phyloP scores from a whole-genome alignment of 2,797 vertebrate genomes.

The Melanotaenia nigrans region DNA sequence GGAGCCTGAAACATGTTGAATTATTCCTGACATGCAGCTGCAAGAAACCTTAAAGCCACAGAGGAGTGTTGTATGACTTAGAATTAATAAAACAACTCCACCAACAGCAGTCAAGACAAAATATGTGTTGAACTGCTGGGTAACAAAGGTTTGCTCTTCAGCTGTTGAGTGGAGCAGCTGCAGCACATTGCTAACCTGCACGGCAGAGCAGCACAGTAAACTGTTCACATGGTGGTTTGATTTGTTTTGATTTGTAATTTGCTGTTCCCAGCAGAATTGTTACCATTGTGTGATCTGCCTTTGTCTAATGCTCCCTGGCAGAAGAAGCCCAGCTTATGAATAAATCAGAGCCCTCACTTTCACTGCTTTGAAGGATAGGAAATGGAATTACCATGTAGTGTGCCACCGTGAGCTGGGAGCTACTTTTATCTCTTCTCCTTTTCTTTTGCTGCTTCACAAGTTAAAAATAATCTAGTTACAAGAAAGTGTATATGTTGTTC shows the following conservation, averaged over 20 bases:
- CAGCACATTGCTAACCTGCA: constrained; percentile 15
- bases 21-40: constrained; percentile 47
- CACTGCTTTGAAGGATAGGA: constrained; percentile 67
- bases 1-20: constrained; percentile 47
- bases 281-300: constrained; percentile 68
- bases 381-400: constrained; percentile 77
- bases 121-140: background rate
- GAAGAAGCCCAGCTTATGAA: constrained; percentile 75
- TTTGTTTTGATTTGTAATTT: constrained; percentile 76
- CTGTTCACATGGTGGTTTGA: constrained; percentile 46
- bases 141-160: constrained; percentile 1
- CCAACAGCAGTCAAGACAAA: constrained; percentile 22
- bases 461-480: constrained; percentile 51
- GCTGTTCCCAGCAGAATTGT: constrained; percentile 71
- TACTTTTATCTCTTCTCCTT: constrained; percentile 65
- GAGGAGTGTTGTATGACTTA: constrained; percentile 35
- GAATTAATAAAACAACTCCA: constrained; percentile 54
- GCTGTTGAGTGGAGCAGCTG: constrained; percentile 11
- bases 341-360: constrained; percentile 80
- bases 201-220: constrained; percentile 31
- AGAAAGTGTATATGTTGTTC: constrained; percentile 43
- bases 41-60: constrained; percentile 29
- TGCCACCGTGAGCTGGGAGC: constrained; percentile 55
- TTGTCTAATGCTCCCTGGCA: constrained; percentile 75
- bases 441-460: constrained; percentile 11